phyloP scores from a whole-genome alignment of 2,797 vertebrate genomes.

The Lepus townsendii region DNA sequence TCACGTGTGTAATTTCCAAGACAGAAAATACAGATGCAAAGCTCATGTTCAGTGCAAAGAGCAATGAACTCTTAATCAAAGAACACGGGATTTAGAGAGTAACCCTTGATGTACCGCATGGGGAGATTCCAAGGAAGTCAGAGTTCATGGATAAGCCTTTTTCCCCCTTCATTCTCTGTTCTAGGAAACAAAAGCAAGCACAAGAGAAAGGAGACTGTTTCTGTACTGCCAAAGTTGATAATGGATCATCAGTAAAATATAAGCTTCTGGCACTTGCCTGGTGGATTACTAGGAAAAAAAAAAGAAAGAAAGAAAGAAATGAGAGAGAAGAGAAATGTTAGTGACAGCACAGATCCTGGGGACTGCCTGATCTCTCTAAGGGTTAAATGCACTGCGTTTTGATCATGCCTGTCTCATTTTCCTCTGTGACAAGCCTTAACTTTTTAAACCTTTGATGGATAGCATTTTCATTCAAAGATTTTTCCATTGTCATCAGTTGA shows the following conservation, averaged over 20 bases:
- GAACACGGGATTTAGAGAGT: not conserved
- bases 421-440: conserved; percentile 60
- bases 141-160: not conserved
- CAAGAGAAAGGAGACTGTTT: not conserved
- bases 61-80: not conserved
- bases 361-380: not conserved
- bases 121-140: not conserved
- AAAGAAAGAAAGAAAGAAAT: too few relatives aligned
- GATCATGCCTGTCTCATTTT: conserved; percentile 63
- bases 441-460: conserved; percentile 65
- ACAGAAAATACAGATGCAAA: conserved; percentile 41
- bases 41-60: conserved; percentile 24
- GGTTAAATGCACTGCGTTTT: conserved; percentile 61
- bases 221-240: not conserved
- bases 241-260: not conserved
- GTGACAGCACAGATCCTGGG: not conserved
- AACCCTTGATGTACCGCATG: not conserved
- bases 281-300: not conserved
- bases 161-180: not conserved
- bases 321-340: not conserved
- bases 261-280: not conserved
- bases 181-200: not conserved
- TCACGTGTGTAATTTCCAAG: conserved; percentile 34
- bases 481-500: conserved; percentile 69
- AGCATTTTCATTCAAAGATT: conserved; percentile 76